phyloP scores from a whole-genome alignment of 2,113 vertebrate species.

The Cyprinodon tularosa region DNA sequence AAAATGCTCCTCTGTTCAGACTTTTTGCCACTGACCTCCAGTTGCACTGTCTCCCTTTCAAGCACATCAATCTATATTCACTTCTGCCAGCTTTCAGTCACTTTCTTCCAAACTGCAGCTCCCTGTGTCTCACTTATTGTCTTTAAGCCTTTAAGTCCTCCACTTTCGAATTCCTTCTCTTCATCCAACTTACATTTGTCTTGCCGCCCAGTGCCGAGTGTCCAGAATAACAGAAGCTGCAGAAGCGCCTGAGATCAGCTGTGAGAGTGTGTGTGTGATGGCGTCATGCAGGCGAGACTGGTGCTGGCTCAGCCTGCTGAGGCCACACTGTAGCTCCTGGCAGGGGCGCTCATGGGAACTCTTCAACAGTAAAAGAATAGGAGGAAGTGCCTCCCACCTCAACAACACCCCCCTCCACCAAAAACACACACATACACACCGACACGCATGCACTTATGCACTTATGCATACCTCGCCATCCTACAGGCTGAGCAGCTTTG shows the following conservation, averaged over 20 bases:
- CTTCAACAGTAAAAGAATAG: constrained; percentile 91
- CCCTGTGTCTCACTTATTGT: constrained; percentile 11
- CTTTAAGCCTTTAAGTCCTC: constrained; percentile 13
- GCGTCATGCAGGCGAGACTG: constrained; percentile 73
- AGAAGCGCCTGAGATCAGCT: constrained; percentile 49
- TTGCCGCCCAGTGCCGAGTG: constrained; percentile 9
- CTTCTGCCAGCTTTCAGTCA: constrained; percentile 2
- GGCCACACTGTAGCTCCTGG: constrained; percentile 86
- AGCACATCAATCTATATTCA: constrained; percentile 28
- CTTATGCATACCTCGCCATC: constrained; percentile 65
- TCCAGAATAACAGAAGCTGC: constrained; percentile 29
- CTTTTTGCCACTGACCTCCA: constrained; percentile 44
- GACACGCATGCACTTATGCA: constrained; percentile 73
- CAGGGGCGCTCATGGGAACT: constrained; percentile 93
- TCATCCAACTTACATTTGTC: constrained; percentile 1
- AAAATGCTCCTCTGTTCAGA: constrained; percentile 11
- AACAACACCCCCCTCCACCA: constrained; percentile 66
- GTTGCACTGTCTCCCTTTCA: constrained; percentile 31
- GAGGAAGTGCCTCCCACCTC: constrained; percentile 93
- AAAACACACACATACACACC: constrained; percentile 72
- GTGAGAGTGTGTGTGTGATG: constrained; percentile 43
- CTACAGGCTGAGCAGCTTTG: constrained; percentile 80
- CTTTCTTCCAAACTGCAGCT: constrained; percentile 17
- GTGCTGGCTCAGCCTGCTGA: constrained; percentile 66
- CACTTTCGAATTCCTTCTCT: not conserved